phyloP scores from a whole-genome alignment of 2,888 invertebrate genomes.

The Zaprionus obscuricornis region DNA sequence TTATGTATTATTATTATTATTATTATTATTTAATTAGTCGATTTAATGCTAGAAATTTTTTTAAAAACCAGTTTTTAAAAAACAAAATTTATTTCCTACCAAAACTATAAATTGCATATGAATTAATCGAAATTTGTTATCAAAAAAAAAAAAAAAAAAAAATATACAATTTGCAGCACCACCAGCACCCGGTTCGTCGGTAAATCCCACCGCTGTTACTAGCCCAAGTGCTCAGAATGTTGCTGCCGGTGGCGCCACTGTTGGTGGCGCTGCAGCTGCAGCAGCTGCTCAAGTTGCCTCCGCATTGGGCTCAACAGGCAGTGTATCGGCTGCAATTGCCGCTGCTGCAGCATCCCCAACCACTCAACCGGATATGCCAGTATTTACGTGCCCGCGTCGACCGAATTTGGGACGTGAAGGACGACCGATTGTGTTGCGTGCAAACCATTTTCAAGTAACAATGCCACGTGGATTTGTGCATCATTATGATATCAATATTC shows the following conservation, averaged over 20 bases:
- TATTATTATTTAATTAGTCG: no score
- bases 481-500: slow-evolving; percentile 99
- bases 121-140: no score
- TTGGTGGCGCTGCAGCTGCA: slow-evolving; percentile 81
- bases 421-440: slow-evolving; percentile 96
- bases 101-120: no score
- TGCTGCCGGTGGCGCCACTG: slow-evolving; percentile 81
- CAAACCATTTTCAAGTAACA: slow-evolving; percentile 99
- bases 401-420: slow-evolving; percentile 99
- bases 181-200: slow-evolving; percentile 85
- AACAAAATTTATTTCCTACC: no score
- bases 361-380: slow-evolving; percentile 91
- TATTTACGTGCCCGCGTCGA: slow-evolving; percentile 96
- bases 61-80: no score
- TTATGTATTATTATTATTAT: no score
- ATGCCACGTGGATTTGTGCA: slow-evolving; percentile 99
- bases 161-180: slow-evolving; percentile 84
- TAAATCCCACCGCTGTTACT: slow-evolving; percentile 84
- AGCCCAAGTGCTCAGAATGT: slow-evolving; percentile 83
- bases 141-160: no score
- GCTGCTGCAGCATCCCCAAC: slow-evolving; percentile 85
- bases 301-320: slow-evolving; percentile 85
- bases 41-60: no score
- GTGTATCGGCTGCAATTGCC: slow-evolving; percentile 82
- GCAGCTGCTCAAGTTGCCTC: slow-evolving; percentile 81